phyloP scores from a whole-genome alignment of 53 echinoderm and acorn worm genomes.

The Temnopleurus reevesii region DNA sequence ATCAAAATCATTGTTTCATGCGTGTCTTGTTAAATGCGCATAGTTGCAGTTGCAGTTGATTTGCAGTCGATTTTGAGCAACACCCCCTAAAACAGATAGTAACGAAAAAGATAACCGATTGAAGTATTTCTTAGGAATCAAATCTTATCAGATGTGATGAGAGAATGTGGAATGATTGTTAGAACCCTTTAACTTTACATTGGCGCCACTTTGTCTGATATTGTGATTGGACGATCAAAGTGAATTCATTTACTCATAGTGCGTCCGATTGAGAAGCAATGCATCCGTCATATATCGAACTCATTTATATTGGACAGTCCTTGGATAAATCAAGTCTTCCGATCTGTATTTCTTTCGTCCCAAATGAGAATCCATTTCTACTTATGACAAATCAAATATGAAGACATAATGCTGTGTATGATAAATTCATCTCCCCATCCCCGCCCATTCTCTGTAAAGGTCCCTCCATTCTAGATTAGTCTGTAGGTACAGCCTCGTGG shows the following conservation, averaged over 20 bases:
- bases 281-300: constrained; percentile 28
- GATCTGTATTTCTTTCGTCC: constrained; percentile 15
- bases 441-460: not conserved
- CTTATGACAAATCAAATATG: not conserved
- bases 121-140: too few species aligned
- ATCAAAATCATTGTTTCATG: too few species aligned
- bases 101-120: too few species aligned
- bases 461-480: too few species aligned
- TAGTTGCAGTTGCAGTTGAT: too few species aligned
- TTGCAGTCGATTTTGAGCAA: too few species aligned
- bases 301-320: constrained; percentile 23
- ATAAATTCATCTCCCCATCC: not conserved
- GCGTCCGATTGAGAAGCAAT: not conserved
- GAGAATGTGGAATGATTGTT: not conserved
- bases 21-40: too few species aligned
- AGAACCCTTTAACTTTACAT: not conserved
- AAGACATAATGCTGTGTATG: not conserved
- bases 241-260: constrained; percentile 9
- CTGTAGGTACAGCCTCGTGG: too few species aligned
- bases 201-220: constrained; percentile 16
- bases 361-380: not conserved
- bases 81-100: too few species aligned
- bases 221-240: not conserved
- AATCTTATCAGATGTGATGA: too few species aligned
- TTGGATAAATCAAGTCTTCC: not conserved